Percentiles rank a stretch among this genome's conserved stretches.
Conservation (phyloP, 2,797 vertebrate genomes). For the Serranus cabrilla region DNA sequence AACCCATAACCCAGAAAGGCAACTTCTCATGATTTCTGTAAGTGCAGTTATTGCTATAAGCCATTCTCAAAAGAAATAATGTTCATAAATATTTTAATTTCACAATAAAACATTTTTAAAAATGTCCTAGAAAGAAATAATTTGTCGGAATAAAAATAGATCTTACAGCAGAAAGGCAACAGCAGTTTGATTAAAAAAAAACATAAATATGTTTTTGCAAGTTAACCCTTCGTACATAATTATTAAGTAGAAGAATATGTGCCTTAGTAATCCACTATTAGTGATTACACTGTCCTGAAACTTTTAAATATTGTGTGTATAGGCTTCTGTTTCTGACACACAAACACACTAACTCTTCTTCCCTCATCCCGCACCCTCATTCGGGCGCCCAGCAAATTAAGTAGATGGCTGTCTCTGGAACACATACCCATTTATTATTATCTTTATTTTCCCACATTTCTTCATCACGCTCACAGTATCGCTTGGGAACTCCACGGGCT, state of each 20-base stretch:
- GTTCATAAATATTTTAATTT: no score
- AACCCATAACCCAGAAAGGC: neutral
- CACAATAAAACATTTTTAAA: no score
- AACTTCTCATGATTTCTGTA: neutral
- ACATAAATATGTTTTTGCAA: no score
- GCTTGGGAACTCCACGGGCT: slow-evolving; percentile 47
- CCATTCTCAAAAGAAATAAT: no score
- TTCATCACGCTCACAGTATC: slow-evolving; percentile 61
- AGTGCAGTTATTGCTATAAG: no score
- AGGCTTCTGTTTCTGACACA: neutral
- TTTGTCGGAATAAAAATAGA: no score
- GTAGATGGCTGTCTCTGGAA: slow-evolving; percentile 62
- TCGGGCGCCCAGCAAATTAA: slow-evolving; percentile 68
- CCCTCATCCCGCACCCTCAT: neutral
- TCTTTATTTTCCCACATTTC: slow-evolving; percentile 56
- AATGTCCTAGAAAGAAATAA: no score
- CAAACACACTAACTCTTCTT: neutral
- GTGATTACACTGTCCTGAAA: neutral
- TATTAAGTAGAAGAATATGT: neutral
- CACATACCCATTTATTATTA: slow-evolving; percentile 65
- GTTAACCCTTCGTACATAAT: neutral
- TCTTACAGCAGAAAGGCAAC: no score
- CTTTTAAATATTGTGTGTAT: neutral
- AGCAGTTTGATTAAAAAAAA: no score
- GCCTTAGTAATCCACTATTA: neutral